Percentiles rank a stretch among this genome's conserved stretches.
Evolutionary conservation across 2,113 vertebrate genomes (phyloP).

Genomic region (Nesogale talazaci): DNA sequence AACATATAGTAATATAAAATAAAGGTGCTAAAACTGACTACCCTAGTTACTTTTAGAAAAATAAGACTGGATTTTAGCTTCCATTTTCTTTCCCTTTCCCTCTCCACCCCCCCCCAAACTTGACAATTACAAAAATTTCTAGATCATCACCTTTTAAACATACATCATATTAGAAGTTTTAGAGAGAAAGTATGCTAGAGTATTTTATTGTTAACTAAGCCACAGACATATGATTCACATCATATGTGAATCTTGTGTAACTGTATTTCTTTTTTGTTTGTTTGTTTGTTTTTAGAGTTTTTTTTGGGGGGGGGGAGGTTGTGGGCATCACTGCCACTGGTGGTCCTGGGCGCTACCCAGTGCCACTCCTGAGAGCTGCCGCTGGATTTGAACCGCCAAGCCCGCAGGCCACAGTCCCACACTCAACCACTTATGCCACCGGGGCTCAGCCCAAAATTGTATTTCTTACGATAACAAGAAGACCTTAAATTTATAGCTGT

Average conservation of each 20-base stretch:
- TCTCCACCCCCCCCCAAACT: neutral
- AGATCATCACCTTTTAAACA: neutral
- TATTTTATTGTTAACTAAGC: neutral
- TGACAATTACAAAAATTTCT: conserved; percentile 35
- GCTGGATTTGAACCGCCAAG: no score
- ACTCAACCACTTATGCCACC: no score
- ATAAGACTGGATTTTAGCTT: neutral
- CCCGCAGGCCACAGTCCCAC: no score
- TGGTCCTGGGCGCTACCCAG: no score
- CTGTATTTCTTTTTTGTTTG: neutral
- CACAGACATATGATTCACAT: no score
- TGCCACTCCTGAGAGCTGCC: no score
- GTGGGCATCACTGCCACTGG: no score
- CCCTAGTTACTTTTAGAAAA: neutral
- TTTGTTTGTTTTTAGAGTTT: no score
- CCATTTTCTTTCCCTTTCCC: neutral
- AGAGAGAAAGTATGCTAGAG: neutral
- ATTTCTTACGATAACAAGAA: neutral
- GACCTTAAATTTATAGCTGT: neutral
- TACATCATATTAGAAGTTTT: neutral
- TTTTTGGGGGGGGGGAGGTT: no score
- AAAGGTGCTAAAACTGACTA: neutral
- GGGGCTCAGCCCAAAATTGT: no score
- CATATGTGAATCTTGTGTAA: neutral
- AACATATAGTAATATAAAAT: neutral